Evolutionary conservation across 2,797 vertebrate species (phyloP).

Genomic region (Enteromius viviparus): DNA sequence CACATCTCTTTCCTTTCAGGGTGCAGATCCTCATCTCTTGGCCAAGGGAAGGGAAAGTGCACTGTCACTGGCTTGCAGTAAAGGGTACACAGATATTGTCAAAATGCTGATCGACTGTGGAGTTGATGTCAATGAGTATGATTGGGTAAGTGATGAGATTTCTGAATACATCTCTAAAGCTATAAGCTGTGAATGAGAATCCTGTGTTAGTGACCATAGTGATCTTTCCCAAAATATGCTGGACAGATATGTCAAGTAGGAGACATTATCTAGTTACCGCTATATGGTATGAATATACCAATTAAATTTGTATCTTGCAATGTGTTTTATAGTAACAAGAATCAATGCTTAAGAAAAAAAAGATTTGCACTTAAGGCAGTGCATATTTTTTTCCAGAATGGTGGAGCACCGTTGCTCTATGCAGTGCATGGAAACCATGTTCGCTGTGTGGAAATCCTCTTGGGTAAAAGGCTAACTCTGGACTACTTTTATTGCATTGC

Average conservation of each 20-base stretch:
- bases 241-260: not conserved
- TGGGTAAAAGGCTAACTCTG: conserved; percentile 79
- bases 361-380: not conserved
- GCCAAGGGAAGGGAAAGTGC: conserved; percentile 97
- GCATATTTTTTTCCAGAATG: conserved; percentile 83
- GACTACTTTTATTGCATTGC: not conserved
- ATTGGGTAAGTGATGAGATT: conserved; percentile 88
- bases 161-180: not conserved
- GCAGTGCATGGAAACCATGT: conserved; percentile 98
- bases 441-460: conserved; percentile 94
- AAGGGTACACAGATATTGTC: conserved; percentile 97
- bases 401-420: conserved; percentile 95
- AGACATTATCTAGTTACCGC: not conserved
- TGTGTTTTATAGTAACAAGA: not conserved
- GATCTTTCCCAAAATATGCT: not conserved
- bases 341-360: not conserved
- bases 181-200: not conserved
- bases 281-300: not conserved
- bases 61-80: conserved; percentile 93
- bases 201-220: not conserved
- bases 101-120: conserved; percentile 98
- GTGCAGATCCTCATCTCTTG: conserved; percentile 92
- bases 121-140: conserved; percentile 96
- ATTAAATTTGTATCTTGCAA: not conserved
- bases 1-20: conserved; percentile 71